phyloP scores from a whole-genome alignment of 2,113 vertebrate species.

The Typhlomys cinereus region DNA sequence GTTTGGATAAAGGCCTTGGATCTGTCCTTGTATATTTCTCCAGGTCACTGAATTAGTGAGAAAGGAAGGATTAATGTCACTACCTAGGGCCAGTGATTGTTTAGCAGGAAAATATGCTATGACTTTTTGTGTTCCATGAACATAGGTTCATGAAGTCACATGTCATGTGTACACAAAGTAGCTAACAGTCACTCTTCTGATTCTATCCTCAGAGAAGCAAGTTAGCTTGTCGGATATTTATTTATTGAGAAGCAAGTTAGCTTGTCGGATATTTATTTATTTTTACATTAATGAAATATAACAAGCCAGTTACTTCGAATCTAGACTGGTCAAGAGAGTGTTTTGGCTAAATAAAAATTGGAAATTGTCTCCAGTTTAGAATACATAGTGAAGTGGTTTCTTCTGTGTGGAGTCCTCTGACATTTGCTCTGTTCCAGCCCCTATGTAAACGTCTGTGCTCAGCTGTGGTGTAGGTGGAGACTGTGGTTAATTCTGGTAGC shows the following conservation, averaged over 20 bases:
- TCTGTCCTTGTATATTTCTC: not conserved
- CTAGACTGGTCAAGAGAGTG: not conserved
- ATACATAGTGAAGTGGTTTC: not conserved
- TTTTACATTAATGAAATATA: not conserved
- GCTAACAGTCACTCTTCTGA: not conserved
- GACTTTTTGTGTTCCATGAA: not conserved
- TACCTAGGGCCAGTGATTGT: not conserved
- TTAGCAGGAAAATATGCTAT: not conserved
- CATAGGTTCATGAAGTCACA: not conserved
- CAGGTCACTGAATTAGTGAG: conserved; percentile 4
- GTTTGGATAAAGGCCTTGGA: not conserved
- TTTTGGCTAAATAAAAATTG: not conserved
- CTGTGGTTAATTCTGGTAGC: not conserved
- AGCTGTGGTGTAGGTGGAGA: not conserved
- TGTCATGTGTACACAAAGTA: not conserved
- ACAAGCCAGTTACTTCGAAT: not conserved
- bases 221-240: not conserved
- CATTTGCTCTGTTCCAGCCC: not conserved
- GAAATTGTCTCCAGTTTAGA: not conserved
- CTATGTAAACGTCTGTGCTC: not conserved
- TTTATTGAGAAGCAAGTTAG: no score
- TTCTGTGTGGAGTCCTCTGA: not conserved
- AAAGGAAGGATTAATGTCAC: conserved; percentile 1
- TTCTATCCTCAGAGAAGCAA: not conserved
- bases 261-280: not conserved